Base-by-base conservation (phyloP, 2,113 vertebrate species). In the Albula goreensis region DNA sequence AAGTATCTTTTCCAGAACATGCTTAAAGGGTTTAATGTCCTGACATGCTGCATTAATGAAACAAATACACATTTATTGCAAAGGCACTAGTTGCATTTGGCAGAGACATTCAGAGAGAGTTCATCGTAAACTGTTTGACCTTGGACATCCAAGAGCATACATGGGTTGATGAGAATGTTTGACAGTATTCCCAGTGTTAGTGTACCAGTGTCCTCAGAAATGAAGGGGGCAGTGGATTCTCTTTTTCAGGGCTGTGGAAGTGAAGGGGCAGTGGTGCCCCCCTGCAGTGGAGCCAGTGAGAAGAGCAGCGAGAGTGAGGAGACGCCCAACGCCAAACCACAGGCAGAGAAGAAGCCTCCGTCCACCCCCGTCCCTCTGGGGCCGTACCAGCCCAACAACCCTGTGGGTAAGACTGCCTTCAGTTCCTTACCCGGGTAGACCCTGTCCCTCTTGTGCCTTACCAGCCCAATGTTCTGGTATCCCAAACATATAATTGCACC, bases 341-440 rank as follows among this genome's bases (percentile, higher is more conserved):
- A 85, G 2, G n/a, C 89, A 12, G 92, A 91, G n/a, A 85, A 13
- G 41, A 93, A 91, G 81, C 86, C 85, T 66, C 80, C 57, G 0
- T 50, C 8, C 19, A 91, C 91, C 0, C 85, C 90, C n/a, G 85
- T 92, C 78, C 89, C 91, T 15, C 91, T 99, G 89, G 97, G 96
- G 12, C 96, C 96, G 0, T 97, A 97, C 88, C 96, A 98, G 80
- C 96, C 97, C n/a, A 93, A 97, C 79, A 89, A 93, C 84, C 97
- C 98, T 85, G 92, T 98, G 60, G 98, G 98, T 99, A 94, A 98
- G 97, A 89, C 9, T 48, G 11, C 22, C n/a, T 49, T n/a, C 3
- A 10, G n/a, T 31, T 70, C 4, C 63, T n/a, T 5, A 70, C n/a
- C 5, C 66, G 25, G n/a, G n/a, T 6, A 74, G 9, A 31, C 22